phyloP scores from a whole-genome alignment of 2,888 invertebrate genomes.

The Zaprionus bogoriensis region DNA sequence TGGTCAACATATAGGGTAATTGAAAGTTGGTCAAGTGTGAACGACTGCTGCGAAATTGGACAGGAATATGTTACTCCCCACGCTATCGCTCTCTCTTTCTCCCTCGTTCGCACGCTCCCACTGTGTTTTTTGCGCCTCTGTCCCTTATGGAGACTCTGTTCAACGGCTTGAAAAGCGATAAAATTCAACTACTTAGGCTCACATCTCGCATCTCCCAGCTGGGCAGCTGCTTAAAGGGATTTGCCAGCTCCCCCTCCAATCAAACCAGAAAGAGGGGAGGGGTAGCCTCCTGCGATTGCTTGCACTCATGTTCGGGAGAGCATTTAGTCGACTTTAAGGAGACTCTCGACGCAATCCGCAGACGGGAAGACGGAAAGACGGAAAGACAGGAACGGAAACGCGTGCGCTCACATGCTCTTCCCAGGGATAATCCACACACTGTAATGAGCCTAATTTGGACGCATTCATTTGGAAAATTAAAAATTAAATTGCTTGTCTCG shows the following conservation, averaged over 20 bases:
- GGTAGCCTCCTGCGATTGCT: neutral
- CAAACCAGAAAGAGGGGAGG: constrained; percentile 9
- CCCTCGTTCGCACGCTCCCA: neutral
- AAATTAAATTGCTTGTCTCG: constrained; percentile 76
- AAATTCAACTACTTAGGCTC: constrained; percentile 49
- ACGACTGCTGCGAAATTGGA: constrained; percentile 33
- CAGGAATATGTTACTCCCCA: constrained; percentile 16
- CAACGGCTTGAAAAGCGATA: constrained; percentile 69
- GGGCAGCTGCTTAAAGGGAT: constrained; percentile 35
- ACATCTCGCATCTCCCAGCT: constrained; percentile 4
- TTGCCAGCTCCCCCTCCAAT: neutral
- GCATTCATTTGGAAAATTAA: constrained; percentile 78
- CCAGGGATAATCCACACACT: constrained; percentile 47
- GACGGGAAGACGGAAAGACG: neutral
- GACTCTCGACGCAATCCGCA: constrained; percentile 3
- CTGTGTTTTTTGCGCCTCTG: neutral
- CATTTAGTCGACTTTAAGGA: constrained; percentile 49
- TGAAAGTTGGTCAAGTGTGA: constrained; percentile 75
- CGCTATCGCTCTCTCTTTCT: neutral
- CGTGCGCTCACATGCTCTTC: constrained; percentile 33
- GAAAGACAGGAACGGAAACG: no score
- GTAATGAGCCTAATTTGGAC: constrained; percentile 74
- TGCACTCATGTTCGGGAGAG: neutral
- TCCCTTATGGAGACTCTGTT: constrained; percentile 45
- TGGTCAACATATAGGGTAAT: constrained; percentile 56